A percentile compares a stretch with the other conserved stretches of the same genome.
phyloP scores from a whole-genome alignment of 2,113 vertebrate species.

The Pristiophorus japonicus region DNA sequence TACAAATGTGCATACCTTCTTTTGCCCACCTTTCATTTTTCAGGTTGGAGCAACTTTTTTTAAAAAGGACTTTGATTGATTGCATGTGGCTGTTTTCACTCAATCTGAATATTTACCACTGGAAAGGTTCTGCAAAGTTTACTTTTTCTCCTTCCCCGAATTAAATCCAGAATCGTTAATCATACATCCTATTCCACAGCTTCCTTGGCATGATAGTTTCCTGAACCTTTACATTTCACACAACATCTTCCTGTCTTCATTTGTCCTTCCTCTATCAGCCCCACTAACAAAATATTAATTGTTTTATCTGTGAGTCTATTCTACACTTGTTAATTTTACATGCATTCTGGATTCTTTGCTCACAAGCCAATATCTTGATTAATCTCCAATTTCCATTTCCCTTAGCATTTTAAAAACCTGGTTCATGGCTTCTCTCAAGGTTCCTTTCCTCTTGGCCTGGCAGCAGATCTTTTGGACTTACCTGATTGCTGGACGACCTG shows the following conservation, averaged over 20 bases:
- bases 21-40: constrained; percentile 1
- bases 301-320: background rate
- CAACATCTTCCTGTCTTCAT: background rate
- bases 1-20: constrained; percentile 11
- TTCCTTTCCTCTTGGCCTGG: background rate
- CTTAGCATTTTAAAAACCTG: background rate
- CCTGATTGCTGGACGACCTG: background rate
- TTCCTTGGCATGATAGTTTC: background rate
- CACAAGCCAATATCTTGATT: background rate
- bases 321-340: background rate
- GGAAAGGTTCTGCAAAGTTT: constrained; percentile 26
- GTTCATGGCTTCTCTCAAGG: background rate
- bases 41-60: background rate
- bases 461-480: background rate
- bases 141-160: background rate
- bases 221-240: background rate
- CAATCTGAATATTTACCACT: constrained; percentile 1
- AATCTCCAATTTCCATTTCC: background rate
- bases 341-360: background rate
- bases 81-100: constrained; percentile 27
- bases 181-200: background rate
- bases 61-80: background rate
- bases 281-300: background rate
- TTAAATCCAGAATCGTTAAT: constrained; percentile 20
- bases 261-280: background rate